Conservation (phyloP, 1,140 invertebrate species). For the Meloidogyne floridensis region DNA sequence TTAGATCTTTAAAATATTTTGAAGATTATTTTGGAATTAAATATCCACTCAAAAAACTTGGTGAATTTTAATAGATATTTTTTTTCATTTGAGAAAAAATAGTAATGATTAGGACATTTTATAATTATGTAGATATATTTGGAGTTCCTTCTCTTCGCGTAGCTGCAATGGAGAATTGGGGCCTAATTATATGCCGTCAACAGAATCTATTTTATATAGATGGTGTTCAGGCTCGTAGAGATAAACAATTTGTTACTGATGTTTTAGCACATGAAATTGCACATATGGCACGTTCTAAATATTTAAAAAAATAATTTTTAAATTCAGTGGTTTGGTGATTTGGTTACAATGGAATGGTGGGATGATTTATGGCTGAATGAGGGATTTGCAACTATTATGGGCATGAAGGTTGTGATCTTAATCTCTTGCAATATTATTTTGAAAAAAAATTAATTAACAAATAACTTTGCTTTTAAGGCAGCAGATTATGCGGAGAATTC, state of each 20-base stretch:
- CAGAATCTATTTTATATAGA: conserved; percentile 33
- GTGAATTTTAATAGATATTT: conserved; percentile 68
- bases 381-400: conserved; percentile 48
- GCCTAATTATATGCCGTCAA: conserved; percentile 37
- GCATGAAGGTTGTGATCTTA: background rate
- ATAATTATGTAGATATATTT: conserved; percentile 43
- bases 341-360: conserved; percentile 50
- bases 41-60: conserved; percentile 72
- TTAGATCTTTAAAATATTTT: conserved; percentile 79
- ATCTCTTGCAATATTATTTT: background rate
- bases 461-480: conserved; percentile 29
- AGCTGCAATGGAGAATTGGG: conserved; percentile 48
- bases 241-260: conserved; percentile 24
- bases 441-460: background rate
- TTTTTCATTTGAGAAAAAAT: no score
- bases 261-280: conserved; percentile 47
- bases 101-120: background rate
- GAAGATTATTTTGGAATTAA: conserved; percentile 80
- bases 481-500: conserved; percentile 44
- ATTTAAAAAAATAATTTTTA: conserved; percentile 27
- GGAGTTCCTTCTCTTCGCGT: conserved; percentile 34
- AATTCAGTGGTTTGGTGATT: conserved; percentile 46
- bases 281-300: conserved; percentile 38
- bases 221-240: conserved; percentile 11
- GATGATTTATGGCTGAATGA: conserved; percentile 46